A percentile compares a stretch with the other conserved stretches of the same genome.
Conservation (phyloP, 2,113 vertebrate species). For the Triplophysa dalaica region DNA sequence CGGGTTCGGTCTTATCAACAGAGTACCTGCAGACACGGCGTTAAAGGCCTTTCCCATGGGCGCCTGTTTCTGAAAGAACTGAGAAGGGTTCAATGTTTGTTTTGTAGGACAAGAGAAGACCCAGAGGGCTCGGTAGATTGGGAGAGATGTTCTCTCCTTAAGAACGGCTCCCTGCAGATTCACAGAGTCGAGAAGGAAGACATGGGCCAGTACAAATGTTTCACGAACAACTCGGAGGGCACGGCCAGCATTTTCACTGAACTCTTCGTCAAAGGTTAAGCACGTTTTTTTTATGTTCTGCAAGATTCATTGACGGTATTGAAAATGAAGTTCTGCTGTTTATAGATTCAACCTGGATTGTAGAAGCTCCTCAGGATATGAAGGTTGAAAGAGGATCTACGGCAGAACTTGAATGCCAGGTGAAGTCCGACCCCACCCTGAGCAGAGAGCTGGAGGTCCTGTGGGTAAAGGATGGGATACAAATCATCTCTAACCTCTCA, state of each 20-base stretch:
- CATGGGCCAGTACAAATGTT: conserved; percentile 81
- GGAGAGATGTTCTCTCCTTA: conserved; percentile 61
- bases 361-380: conserved; percentile 73
- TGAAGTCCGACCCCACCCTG: conserved; percentile 80
- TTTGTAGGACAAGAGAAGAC: conserved; percentile 78
- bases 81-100: conserved; percentile 41
- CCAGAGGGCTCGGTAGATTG: conserved; percentile 65
- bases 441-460: conserved; percentile 76
- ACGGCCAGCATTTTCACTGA: conserved; percentile 70
- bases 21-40: conserved; percentile 34
- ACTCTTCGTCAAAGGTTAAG: conserved; percentile 85
- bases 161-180: conserved; percentile 83
- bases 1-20: conserved; percentile 31
- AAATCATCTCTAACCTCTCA: conserved; percentile 71
- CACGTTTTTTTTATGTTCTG: not conserved
- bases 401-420: conserved; percentile 78
- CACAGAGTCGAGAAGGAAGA: conserved; percentile 73
- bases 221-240: conserved; percentile 79
- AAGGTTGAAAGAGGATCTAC: conserved; percentile 74
- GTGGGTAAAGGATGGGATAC: conserved; percentile 83
- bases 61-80: conserved; percentile 34
- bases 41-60: conserved; percentile 45
- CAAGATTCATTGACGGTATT: not conserved
- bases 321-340: not conserved
- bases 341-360: conserved; percentile 83